Evolutionary conservation across 1,140 invertebrate genomes (phyloP).

Genomic region (Andricus grossulariae): DNA sequence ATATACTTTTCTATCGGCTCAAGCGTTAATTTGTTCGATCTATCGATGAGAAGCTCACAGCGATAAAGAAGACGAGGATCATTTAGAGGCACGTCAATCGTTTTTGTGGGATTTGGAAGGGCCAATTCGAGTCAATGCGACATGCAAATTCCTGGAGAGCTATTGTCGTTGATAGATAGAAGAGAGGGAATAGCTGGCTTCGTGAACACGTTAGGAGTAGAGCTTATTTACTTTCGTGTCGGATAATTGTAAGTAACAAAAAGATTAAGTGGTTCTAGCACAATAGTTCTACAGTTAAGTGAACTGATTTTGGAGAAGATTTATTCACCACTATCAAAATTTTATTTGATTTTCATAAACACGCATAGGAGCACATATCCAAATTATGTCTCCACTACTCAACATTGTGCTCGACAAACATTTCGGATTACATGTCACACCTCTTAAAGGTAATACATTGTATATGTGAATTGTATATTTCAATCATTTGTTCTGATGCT

Average conservation of each 20-base stretch:
- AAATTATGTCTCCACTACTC: too few species aligned
- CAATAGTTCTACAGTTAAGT: too few species aligned
- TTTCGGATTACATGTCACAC: too few species aligned
- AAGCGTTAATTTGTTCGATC: slow-evolving; percentile 52
- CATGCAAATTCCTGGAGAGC: slow-evolving; percentile 1
- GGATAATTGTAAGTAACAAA: background rate
- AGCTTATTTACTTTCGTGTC: background rate
- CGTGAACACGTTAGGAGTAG: too few species aligned
- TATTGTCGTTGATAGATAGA: background rate
- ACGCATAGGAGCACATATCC: too few species aligned
- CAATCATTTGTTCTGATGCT: too few species aligned
- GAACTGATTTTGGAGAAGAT: too few species aligned
- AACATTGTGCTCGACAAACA: too few species aligned
- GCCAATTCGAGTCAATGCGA: slow-evolving; percentile 37
- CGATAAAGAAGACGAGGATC: background rate
- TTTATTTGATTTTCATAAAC: too few species aligned
- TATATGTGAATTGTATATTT: too few species aligned
- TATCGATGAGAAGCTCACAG: background rate
- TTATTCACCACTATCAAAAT: too few species aligned
- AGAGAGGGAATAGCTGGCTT: background rate
- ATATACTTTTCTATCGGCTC: background rate
- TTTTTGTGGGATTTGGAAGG: slow-evolving; percentile 45
- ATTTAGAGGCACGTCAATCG: slow-evolving; percentile 31
- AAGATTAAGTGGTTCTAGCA: background rate
- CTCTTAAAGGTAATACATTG: too few species aligned